A percentile compares a stretch with the other conserved stretches of the same genome.
Evolutionary conservation across 2,888 invertebrate genomes (phyloP).

Genomic region (Callosobruchus maculatus): DNA sequence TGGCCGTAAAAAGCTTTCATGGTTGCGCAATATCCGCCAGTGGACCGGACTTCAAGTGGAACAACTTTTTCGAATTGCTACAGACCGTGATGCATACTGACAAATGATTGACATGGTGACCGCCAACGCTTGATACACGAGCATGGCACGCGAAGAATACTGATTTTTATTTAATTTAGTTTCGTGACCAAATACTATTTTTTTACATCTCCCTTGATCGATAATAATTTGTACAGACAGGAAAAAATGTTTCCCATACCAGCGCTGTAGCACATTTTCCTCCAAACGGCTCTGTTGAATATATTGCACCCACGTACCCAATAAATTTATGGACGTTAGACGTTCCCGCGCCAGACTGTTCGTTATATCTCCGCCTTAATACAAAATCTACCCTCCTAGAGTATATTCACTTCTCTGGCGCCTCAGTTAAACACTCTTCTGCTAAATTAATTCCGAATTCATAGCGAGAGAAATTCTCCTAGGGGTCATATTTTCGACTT

Average conservation of each 20-base stretch:
- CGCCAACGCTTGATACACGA: too few relatives aligned
- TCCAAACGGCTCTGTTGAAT: background rate
- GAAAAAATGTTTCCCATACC: background rate
- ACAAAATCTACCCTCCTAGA: background rate
- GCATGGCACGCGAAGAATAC: too few relatives aligned
- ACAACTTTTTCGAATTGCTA: too few relatives aligned
- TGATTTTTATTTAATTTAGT: too few relatives aligned
- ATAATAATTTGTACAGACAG: too few relatives aligned
- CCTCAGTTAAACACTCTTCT: slow-evolving; percentile 29
- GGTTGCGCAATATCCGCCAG: too few relatives aligned
- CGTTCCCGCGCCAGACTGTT: background rate
- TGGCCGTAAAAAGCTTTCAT: too few relatives aligned
- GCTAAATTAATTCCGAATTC: slow-evolving; percentile 44
- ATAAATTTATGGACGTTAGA: background rate
- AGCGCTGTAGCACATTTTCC: background rate
- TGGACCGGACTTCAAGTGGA: too few relatives aligned
- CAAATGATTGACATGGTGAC: too few relatives aligned
- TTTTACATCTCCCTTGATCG: too few relatives aligned
- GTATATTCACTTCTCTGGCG: background rate
- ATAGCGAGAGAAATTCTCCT: slow-evolving; percentile 30
- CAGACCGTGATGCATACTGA: too few relatives aligned
- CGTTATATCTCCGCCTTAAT: background rate
- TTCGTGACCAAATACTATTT: too few relatives aligned
- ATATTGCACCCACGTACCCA: background rate
- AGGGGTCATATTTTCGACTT: slow-evolving; percentile 4